Evolutionary conservation across 2,888 invertebrate species (phyloP), one percentile per base, ranked within the genome.

Genomic region (Tenthredo livida): DNA sequence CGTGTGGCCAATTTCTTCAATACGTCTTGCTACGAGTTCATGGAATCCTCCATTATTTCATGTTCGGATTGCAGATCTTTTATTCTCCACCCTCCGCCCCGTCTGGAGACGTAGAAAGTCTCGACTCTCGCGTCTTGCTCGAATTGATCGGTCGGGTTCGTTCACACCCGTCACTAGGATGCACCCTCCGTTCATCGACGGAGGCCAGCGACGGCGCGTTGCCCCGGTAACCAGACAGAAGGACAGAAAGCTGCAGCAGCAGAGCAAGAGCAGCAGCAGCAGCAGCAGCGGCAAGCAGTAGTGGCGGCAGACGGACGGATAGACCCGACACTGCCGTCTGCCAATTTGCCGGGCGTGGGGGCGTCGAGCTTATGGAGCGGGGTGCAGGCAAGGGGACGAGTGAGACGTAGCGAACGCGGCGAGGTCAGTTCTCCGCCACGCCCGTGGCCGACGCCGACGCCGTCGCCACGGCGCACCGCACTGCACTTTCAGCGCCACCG

Each of bases 381-480:
- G 85, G 67, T 73, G 85, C 86, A 65, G 84, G 47, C 10, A 82
- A 65, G 77, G 84, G 77, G 37, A 70, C 9, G 37, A 75, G 73
- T 58, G 85, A 77, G 77, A 70, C 61, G 80, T 82, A 80, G 82
- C 82, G 85, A 78, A n/a, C 73, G 75, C 89, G 88, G 88, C 90
- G 90, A 91, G 91, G 91, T 91, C 91, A 91, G 91, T 91, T 91
- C 89, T 90, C 90, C 90, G 91, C 91, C 91, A 91, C 91, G 91
- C 91, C 91, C 91, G 87, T 85, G 83, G 77, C 80, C 73, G 90
- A 90, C 89, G 89, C 87, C 87, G 88, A 89, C 89, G 89, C 87
- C 87, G 88, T 88, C 87, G 89, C 87, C 86, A 43, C 86, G 88
- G 86, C 87, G 86, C 88, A 88, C 58, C 84, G 87, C 89, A 89